These are phyloP conservation scores for Taeniopygia guttata DNA, from an alignment of 2,797 vertebrate genomes.

Conservation along the genomic window DNA sequence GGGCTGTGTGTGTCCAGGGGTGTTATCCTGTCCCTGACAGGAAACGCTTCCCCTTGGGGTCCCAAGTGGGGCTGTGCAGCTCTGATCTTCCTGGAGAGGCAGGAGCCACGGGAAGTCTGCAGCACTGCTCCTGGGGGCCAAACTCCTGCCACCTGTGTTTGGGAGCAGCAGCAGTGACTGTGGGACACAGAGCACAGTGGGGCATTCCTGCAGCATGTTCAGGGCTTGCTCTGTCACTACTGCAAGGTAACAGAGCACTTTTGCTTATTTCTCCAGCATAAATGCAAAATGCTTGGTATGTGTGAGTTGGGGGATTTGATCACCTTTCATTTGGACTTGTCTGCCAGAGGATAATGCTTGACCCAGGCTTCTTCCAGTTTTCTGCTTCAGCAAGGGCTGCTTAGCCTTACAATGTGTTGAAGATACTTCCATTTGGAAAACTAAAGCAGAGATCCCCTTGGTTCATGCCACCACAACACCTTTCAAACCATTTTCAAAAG, in stretches of 20 bases:
- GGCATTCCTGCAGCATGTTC: background rate
- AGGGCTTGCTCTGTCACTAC: background rate
- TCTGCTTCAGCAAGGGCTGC: background rate
- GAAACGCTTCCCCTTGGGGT: slow-evolving; percentile 19
- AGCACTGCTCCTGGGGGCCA: background rate
- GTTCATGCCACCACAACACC: background rate
- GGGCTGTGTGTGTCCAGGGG: background rate
- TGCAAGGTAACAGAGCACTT: background rate
- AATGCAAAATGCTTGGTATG: background rate
- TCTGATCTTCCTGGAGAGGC: background rate
- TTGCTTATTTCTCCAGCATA: background rate
- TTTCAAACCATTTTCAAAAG: background rate
- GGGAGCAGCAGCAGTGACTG: background rate
- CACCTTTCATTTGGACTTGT: background rate
- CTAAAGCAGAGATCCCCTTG: background rate
- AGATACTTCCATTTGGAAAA: background rate
- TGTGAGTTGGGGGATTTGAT: background rate
- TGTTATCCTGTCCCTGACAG: slow-evolving; percentile 22
- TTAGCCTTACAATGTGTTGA: background rate
- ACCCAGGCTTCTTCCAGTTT: background rate
- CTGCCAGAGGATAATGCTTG: background rate
- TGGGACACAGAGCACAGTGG: background rate
- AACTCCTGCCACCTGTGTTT: background rate
- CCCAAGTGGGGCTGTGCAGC: background rate
- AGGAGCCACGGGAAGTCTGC: background rate